Evolutionary conservation across 2,888 invertebrate genomes (phyloP).

Genomic region (Litoditis marina): DNA sequence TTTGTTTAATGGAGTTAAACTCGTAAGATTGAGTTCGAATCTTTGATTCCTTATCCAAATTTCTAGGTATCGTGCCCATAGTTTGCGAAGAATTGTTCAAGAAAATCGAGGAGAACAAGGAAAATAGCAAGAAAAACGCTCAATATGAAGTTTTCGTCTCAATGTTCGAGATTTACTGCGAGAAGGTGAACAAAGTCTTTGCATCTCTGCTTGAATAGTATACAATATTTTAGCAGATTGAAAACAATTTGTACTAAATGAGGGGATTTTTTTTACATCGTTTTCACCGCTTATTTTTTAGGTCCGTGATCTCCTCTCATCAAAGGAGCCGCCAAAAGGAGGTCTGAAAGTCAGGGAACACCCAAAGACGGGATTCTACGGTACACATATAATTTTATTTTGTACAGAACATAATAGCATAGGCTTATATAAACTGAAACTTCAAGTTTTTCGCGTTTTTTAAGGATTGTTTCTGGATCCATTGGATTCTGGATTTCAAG

Average conservation of each 20-base stretch:
- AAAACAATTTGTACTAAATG: not conserved
- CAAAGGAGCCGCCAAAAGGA: conserved; percentile 60
- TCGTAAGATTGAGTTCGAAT: too few species aligned
- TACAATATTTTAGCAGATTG: conserved; percentile 60
- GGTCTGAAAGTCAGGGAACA: conserved; percentile 68
- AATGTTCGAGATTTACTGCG: conserved; percentile 70
- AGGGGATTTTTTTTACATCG: not conserved
- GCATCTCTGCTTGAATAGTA: conserved; percentile 65
- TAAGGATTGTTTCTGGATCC: too few species aligned
- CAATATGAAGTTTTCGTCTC: conserved; percentile 66
- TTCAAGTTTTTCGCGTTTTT: too few species aligned
- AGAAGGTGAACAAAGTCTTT: conserved; percentile 57
- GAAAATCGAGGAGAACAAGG: conserved; percentile 64
- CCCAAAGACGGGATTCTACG: conserved; percentile 68
- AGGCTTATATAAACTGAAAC: too few species aligned
- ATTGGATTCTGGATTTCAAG: too few species aligned
- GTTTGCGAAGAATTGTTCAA: conserved; percentile 67
- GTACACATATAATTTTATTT: conserved; percentile 60
- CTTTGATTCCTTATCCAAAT: too few species aligned
- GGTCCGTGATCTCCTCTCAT: conserved; percentile 52
- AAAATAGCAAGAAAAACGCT: conserved; percentile 57
- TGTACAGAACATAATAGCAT: not conserved
- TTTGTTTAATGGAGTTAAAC: too few species aligned
- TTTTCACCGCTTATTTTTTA: conserved; percentile 2
- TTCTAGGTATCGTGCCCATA: conserved; percentile 67